Evolutionary conservation across 2,888 invertebrate genomes (phyloP), one percentile per base, ranked within the genome.

Genomic region (Troides oblongomaculatus): DNA sequence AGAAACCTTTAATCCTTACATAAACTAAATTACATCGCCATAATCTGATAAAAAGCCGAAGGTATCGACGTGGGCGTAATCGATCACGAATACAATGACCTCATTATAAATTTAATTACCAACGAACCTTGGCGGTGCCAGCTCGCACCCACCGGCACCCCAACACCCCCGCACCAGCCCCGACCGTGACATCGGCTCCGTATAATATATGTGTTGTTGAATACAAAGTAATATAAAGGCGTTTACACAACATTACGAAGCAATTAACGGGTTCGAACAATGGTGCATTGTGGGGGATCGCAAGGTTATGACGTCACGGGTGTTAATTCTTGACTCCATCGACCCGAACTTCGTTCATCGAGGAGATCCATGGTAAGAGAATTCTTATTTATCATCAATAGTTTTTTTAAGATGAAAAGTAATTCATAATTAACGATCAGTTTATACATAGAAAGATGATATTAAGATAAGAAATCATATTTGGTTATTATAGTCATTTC

Each of bases 241-340:
- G 50, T 70, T 70, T 69, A 73, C 68, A 69, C 71, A 61, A 67
- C 70, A 71, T 74, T 72, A 72, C 69, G 36, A 66, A 72, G 74
- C 74, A 83, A 81, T 79, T 80, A 81, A 76, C 79, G 75, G 73
- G 76, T 78, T 78, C 76, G 79, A 83, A 84, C 84, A 84, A 84
- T 83, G 76, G 70, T 25, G 73, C 73, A 77, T 81, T 84, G 82
- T 81, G 74, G 67, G 56, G 74, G 66, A 36, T 68, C 64, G 78
- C 39, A 1, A 10, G 75, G 75, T 78, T 76, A 76, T 79, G 78
- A 75, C 76, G 74, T 74, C 71, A 78, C 75, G 69, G 66, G 80
- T 81, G 84, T 77, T 84, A 84, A 83, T 80, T 81, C 76, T 78
- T 83, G 76, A 75, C 77, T 74, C 75, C 75, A 77, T 73, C 75